Conservation (phyloP, 2,797 vertebrate species). For the Ctenopoma kingsleyae region DNA sequence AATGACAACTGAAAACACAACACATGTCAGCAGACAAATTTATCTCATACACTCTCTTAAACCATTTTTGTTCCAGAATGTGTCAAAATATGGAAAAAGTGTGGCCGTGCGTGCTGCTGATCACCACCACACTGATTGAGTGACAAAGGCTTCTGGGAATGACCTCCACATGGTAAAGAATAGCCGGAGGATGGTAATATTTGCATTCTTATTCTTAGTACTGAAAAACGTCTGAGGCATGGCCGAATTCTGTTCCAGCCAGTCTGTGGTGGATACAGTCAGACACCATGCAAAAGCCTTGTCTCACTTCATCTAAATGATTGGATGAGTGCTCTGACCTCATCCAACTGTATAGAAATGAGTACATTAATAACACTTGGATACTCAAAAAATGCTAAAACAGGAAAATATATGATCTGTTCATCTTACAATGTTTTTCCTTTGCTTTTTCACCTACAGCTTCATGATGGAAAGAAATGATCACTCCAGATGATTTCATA, state of each 20-base stretch:
- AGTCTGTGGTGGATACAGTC: slow-evolving; percentile 75
- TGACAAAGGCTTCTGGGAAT: slow-evolving; percentile 86
- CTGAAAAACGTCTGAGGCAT: slow-evolving; percentile 63
- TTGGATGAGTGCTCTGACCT: slow-evolving; percentile 27
- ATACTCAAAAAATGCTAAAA: slow-evolving; percentile 14
- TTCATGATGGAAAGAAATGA: slow-evolving; percentile 83
- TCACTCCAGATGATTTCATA: background rate
- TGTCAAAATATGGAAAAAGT: slow-evolving; percentile 76
- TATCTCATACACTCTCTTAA: background rate
- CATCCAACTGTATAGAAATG: slow-evolving; percentile 47
- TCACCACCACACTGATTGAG: slow-evolving; percentile 84
- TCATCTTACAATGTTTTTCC: background rate
- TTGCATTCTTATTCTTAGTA: background rate
- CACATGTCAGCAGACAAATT: background rate
- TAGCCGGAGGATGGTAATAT: slow-evolving; percentile 85
- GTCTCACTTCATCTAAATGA: slow-evolving; percentile 52
- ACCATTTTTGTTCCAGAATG: slow-evolving; percentile 74
- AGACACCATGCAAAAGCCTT: slow-evolving; percentile 87
- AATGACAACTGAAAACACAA: too few species aligned
- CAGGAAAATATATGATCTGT: background rate
- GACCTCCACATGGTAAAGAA: slow-evolving; percentile 86
- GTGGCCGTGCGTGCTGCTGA: slow-evolving; percentile 78
- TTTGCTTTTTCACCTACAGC: slow-evolving; percentile 65
- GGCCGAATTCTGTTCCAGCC: slow-evolving; percentile 85
- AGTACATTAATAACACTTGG: slow-evolving; percentile 49